Base-by-base conservation (phyloP, 2,113 vertebrate genomes). In the Spilogale gracilis region DNA sequence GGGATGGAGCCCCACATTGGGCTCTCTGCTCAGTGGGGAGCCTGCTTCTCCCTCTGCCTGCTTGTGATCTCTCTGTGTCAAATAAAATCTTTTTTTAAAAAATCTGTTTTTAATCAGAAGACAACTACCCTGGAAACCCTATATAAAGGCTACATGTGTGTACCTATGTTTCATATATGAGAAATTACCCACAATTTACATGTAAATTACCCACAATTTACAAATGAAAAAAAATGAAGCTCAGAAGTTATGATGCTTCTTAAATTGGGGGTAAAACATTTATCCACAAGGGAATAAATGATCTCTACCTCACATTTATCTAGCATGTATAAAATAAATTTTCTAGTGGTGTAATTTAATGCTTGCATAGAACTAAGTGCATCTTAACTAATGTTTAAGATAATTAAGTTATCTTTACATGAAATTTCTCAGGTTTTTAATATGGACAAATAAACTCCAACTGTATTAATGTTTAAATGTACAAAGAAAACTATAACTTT, bases 401-500 rank as follows among this genome's bases (percentile, higher is more conserved):
- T 48, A 69, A 4, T 69, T 61, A 63, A 61, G 27, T 86, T 76
- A 71, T n/a, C 43, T 97, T 85, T 86, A 90, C 83, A 74, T 65
- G 38, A 89, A 97, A 78, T 78, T 50, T 78, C 7, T 27, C 25
- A 27, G 74, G 45, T 60, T 92, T 94, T 89, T 85, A n/a, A 79
- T 52, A 56, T 65, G 9, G 67, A 7, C 50, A 89, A 50, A 23
- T 67, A 89, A 83, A 91, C 38, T 45, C 73, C 61, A 91, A n/a
- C 69, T 95, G 4, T 61, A 73, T 48, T 94, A 69, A 91, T 38
- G n/a, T 92, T 85, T 89, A 82, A 86, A 76, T 65, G 20, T 17
- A 13, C 73, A 73, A 84, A 94, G 82, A n/a, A 90, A 96, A 65
- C 76, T 61, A 85, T 82, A 96, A 56, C 30, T 86, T 95, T 18